Conservation (phyloP, 1,140 invertebrate species). For the Amphibalanus amphitrite region DNA sequence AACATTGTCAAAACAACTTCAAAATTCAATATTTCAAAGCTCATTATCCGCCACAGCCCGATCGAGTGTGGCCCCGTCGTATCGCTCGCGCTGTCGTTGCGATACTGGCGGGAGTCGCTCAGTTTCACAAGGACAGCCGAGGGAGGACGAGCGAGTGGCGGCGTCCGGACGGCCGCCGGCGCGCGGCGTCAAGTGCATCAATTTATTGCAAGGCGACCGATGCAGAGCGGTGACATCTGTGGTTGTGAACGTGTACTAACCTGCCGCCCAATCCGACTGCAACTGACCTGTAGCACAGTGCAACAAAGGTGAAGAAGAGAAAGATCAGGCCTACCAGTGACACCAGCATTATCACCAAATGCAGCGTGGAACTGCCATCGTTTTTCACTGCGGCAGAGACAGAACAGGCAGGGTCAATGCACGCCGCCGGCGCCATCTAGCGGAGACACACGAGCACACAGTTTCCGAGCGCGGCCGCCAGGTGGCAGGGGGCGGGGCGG, state of each 20-base stretch:
- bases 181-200: background rate
- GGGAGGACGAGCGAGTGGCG: too few relatives aligned
- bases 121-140: too few relatives aligned
- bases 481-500: background rate
- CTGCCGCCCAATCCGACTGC: background rate
- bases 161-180: too few relatives aligned
- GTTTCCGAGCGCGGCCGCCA: background rate
- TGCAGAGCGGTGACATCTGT: background rate
- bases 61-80: too few relatives aligned
- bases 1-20: too few relatives aligned
- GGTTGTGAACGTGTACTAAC: conserved; percentile 1
- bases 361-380: conserved; percentile 38
- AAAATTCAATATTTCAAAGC: too few relatives aligned
- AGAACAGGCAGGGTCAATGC: background rate
- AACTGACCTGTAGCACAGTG: conserved; percentile 89
- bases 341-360: conserved; percentile 92
- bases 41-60: too few relatives aligned
- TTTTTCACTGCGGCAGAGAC: background rate
- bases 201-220: background rate
- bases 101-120: too few relatives aligned
- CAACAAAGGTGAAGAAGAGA: conserved; percentile 92
- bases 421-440: background rate
- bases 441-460: background rate
- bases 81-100: too few relatives aligned
- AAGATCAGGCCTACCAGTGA: conserved; percentile 96